A percentile compares a stretch with the other conserved stretches of the same genome.
These are phyloP conservation scores for Drosophila baimaii DNA, from an alignment of 1,140 invertebrate species.

Conservation along the genomic window DNA sequence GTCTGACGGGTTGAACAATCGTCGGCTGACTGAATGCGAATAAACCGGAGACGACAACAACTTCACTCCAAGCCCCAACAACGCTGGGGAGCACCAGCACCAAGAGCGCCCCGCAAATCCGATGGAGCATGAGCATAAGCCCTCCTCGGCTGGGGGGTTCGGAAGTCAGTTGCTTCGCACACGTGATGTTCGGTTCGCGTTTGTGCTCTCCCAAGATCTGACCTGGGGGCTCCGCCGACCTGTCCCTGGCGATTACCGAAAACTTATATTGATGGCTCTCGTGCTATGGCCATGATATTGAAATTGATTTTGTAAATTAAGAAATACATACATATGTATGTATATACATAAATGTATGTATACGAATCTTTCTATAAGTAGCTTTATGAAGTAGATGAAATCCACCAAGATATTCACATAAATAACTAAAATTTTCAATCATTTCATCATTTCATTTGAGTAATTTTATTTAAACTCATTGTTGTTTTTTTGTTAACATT, in stretches of 20 bases:
- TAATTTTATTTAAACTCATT: too few relatives aligned
- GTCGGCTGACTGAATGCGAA: conserved; percentile 70
- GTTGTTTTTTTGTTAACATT: too few relatives aligned
- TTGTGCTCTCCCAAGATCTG: conserved; percentile 32
- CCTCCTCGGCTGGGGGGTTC: conserved; percentile 30
- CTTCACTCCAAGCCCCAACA: conserved; percentile 45
- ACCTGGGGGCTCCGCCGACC: conserved; percentile 16
- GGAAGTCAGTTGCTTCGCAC: conserved; percentile 23
- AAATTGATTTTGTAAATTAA: background rate
- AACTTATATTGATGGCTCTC: conserved; percentile 10
- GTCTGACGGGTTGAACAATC: conserved; percentile 72
- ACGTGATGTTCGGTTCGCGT: conserved; percentile 8
- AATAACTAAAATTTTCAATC: too few relatives aligned
- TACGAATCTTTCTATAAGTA: too few relatives aligned
- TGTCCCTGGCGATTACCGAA: conserved; percentile 17
- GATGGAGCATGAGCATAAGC: conserved; percentile 45
- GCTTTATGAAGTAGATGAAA: too few relatives aligned
- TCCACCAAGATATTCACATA: too few relatives aligned
- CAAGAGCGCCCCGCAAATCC: conserved; percentile 36
- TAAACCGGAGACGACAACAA: conserved; percentile 45
- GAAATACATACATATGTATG: background rate
- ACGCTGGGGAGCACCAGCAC: conserved; percentile 9
- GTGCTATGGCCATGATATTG: conserved; percentile 25
- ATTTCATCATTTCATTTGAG: too few relatives aligned
- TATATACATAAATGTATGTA: too few relatives aligned